phyloP scores from a whole-genome alignment of 1,140 invertebrate species.

The Solenopsis invicta region DNA sequence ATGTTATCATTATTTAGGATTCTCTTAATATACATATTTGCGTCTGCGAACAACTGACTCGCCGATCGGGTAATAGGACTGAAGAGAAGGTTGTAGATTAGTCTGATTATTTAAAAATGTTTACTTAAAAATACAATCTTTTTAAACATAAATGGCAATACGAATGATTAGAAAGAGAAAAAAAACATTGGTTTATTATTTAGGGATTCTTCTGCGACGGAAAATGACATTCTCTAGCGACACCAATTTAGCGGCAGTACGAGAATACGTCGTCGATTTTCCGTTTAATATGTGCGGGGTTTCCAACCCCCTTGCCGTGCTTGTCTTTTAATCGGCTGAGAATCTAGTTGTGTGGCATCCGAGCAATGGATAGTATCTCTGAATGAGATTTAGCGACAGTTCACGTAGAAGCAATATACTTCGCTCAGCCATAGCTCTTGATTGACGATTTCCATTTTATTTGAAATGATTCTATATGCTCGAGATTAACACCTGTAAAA shows the following conservation, averaged over 20 bases:
- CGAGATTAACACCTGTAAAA: constrained; percentile 88
- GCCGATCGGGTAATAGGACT: not conserved
- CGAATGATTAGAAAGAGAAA: constrained; percentile 67
- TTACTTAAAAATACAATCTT: constrained; percentile 74
- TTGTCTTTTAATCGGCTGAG: constrained; percentile 50
- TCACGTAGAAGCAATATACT: constrained; percentile 37
- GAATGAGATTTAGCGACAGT: constrained; percentile 67
- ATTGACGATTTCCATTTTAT: constrained; percentile 90
- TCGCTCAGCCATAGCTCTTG: constrained; percentile 90
- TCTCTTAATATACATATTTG: not conserved
- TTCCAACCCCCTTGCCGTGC: constrained; percentile 79
- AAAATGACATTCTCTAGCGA: constrained; percentile 58
- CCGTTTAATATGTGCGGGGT: constrained; percentile 72
- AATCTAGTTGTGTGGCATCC: constrained; percentile 1
- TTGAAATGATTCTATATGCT: constrained; percentile 90
- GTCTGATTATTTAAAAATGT: constrained; percentile 69
- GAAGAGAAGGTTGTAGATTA: not conserved
- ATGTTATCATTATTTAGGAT: too few relatives aligned
- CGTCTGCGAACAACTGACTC: not conserved
- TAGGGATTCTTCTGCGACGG: constrained; percentile 54
- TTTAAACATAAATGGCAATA: constrained; percentile 68
- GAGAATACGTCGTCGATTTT: constrained; percentile 61
- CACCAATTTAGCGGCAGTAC: constrained; percentile 48
- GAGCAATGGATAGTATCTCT: constrained; percentile 45
- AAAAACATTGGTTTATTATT: constrained; percentile 62